Percentiles rank a stretch among this genome's conserved stretches.
Evolutionary conservation across 1,140 invertebrate species (phyloP).

Genomic region (Pseudoatta argentina): DNA sequence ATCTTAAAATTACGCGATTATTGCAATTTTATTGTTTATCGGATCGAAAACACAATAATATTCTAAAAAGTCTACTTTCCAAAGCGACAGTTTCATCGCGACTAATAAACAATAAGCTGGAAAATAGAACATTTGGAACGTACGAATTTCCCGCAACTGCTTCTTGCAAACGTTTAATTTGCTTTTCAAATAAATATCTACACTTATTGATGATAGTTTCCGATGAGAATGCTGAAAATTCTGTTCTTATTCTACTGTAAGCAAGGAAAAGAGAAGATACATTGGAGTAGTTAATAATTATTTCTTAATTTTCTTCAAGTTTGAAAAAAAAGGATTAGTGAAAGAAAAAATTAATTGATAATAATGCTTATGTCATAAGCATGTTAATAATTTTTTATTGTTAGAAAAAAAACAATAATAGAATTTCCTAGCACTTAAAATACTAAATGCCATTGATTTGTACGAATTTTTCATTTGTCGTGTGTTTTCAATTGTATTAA

Average conservation of each 20-base stretch:
- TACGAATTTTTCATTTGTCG: background rate
- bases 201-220: background rate
- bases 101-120: background rate
- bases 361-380: background rate
- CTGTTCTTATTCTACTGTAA: background rate
- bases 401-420: background rate
- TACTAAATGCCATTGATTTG: background rate
- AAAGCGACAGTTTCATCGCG: background rate
- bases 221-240: background rate
- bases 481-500: background rate
- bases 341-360: background rate
- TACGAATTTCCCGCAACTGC: conserved; percentile 46
- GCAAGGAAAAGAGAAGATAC: background rate
- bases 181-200: background rate
- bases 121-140: background rate
- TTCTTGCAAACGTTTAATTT: background rate
- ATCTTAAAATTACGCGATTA: conserved; percentile 8
- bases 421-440: background rate
- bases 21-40: background rate
- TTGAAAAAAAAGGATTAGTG: background rate
- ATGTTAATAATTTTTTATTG: background rate
- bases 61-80: background rate
- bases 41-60: background rate
- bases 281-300: background rate
- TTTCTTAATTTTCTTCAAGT: background rate